Evolutionary conservation across 2,113 vertebrate genomes (phyloP).

Genomic region (Brienomyrus longianalis): DNA sequence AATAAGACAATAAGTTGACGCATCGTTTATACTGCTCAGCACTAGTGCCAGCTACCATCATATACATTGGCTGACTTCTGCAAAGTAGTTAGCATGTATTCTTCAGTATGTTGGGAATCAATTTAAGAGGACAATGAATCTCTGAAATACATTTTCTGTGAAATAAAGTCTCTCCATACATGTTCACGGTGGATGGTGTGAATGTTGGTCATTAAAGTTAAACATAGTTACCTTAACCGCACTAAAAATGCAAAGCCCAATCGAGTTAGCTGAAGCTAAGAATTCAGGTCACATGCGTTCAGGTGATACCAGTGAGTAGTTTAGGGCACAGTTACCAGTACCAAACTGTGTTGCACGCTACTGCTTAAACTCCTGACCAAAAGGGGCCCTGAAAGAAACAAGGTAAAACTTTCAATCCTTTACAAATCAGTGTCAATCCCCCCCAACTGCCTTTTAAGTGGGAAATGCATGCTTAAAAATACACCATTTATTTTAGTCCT

Average conservation of each 20-base stretch:
- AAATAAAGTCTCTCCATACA: background rate
- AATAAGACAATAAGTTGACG: background rate
- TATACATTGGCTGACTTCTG: background rate
- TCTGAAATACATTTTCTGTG: background rate
- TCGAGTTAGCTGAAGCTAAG: background rate
- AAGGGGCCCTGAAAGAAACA: too few relatives aligned
- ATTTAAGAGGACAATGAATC: background rate
- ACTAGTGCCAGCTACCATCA: background rate
- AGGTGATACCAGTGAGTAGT: background rate
- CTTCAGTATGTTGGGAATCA: background rate
- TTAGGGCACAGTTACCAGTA: background rate
- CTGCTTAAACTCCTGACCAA: too few relatives aligned
- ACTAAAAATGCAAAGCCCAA: background rate
- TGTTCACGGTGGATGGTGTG: background rate
- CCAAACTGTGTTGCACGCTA: too few relatives aligned
- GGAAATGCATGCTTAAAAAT: background rate
- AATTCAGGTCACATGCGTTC: background rate
- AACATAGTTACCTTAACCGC: background rate
- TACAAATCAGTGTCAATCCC: too few relatives aligned
- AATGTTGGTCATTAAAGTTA: background rate
- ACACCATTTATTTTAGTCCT: background rate
- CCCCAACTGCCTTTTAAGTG: too few relatives aligned
- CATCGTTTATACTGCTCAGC: background rate
- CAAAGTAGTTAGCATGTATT: background rate
- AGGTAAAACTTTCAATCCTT: too few relatives aligned